Evolutionary conservation across 2,888 invertebrate genomes (phyloP).

Genomic region (Aphidoletes aphidimyza): DNA sequence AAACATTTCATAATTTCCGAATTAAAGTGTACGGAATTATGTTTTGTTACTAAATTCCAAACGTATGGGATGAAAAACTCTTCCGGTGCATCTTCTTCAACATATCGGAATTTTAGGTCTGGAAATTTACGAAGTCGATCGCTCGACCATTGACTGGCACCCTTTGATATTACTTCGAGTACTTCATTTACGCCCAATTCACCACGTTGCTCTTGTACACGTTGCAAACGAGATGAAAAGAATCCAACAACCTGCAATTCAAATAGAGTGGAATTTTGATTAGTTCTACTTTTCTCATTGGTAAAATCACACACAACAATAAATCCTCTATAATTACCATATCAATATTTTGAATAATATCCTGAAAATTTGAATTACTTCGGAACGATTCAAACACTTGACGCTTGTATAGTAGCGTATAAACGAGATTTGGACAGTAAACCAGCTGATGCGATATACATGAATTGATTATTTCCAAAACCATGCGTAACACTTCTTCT

Average conservation of each 20-base stretch:
- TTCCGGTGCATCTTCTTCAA: constrained; percentile 98
- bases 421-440: constrained; percentile 91
- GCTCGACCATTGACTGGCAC: constrained; percentile 92
- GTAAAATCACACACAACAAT: too few relatives aligned
- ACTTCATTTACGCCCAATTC: constrained; percentile 89
- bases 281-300: constrained; percentile 37
- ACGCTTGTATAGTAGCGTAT: constrained; percentile 93
- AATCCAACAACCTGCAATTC: constrained; percentile 75
- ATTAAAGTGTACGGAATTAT: constrained; percentile 68
- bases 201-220: constrained; percentile 73
- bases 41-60: constrained; percentile 87
- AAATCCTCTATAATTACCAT: constrained; percentile 73
- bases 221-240: constrained; percentile 71
- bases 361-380: constrained; percentile 89
- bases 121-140: constrained; percentile 98
- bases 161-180: constrained; percentile 87
- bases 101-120: constrained; percentile 97
- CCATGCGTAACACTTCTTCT: constrained; percentile 96
- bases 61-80: constrained; percentile 99
- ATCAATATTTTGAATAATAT: constrained; percentile 94
- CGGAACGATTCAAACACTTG: constrained; percentile 88
- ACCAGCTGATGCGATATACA: constrained; percentile 88
- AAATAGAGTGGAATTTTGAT: too few relatives aligned
- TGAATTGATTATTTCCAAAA: constrained; percentile 96
- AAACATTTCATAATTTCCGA: constrained; percentile 66